Evolutionary conservation across 1,140 invertebrate genomes (phyloP).

Genomic region (Trinorchestia longiramus): DNA sequence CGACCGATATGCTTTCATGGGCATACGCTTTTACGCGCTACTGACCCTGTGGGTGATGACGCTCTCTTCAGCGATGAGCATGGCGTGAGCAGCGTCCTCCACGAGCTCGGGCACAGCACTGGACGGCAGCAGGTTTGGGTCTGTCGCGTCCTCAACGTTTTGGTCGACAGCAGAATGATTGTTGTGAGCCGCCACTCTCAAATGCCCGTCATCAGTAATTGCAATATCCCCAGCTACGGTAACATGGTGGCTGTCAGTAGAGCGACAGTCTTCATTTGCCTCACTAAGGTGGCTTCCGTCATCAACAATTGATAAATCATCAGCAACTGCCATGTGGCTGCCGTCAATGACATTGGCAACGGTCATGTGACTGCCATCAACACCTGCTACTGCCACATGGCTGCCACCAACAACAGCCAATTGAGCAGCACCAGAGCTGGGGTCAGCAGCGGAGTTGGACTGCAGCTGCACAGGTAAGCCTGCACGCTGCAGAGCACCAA

Average conservation of each 20-base stretch:
- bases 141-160: not conserved
- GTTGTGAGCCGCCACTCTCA: not conserved
- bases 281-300: not conserved
- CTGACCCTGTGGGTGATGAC: conserved; percentile 1
- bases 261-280: not conserved
- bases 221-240: not conserved
- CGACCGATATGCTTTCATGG: too few relatives aligned
- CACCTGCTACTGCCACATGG: not conserved
- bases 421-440: not conserved
- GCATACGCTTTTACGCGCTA: not conserved
- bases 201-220: not conserved
- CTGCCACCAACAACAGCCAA: not conserved
- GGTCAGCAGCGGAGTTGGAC: not conserved
- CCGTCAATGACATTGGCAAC: not conserved
- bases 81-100: not conserved
- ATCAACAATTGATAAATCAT: conserved; percentile 14
- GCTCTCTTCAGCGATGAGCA: conserved; percentile 44
- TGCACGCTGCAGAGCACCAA: conserved; percentile 19
- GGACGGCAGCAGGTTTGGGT: not conserved
- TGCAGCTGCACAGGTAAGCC: conserved; percentile 35
- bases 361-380: not conserved
- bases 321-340: conserved; percentile 34
- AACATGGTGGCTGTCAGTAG: not conserved
- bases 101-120: conserved; percentile 33
- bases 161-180: not conserved